Percentiles rank a stretch among this genome's conserved stretches.
Evolutionary conservation across 2,113 vertebrate species (phyloP).

Genomic region (Cyprinodon tularosa): DNA sequence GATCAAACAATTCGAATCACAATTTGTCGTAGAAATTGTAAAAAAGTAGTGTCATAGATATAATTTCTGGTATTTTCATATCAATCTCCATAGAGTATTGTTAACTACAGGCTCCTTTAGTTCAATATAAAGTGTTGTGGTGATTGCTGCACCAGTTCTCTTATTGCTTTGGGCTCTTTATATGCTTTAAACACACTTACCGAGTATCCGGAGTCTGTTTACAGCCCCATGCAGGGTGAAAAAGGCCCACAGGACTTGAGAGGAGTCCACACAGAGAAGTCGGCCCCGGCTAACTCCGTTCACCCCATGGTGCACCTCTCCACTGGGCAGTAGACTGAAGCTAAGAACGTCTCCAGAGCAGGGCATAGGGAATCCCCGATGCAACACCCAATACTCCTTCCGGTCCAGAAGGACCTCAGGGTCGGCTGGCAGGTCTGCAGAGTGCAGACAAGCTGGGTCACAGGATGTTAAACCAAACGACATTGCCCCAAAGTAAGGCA

Average conservation of each 20-base stretch:
- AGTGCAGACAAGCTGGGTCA: slow-evolving; percentile 90
- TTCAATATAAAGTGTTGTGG: not conserved
- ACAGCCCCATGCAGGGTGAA: slow-evolving; percentile 93
- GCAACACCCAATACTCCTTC: slow-evolving; percentile 98
- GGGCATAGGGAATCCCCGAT: slow-evolving; percentile 87
- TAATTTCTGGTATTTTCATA: too few species aligned
- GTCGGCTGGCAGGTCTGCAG: slow-evolving; percentile 91
- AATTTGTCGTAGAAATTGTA: too few species aligned
- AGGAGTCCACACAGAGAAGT: slow-evolving; percentile 94
- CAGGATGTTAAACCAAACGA: slow-evolving; percentile 96
- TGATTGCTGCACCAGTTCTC: not conserved
- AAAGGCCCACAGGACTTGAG: slow-evolving; percentile 95
- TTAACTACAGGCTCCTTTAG: not conserved
- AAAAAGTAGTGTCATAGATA: too few species aligned
- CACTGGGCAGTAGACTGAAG: slow-evolving; percentile 88
- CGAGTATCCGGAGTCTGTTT: slow-evolving; percentile 91
- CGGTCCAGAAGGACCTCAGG: slow-evolving; percentile 94
- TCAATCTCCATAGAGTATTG: too few species aligned
- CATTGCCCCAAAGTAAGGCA: slow-evolving; percentile 90
- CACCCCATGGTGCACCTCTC: slow-evolving; percentile 92
- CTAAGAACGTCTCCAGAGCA: slow-evolving; percentile 90
- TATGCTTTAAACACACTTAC: slow-evolving; percentile 63
- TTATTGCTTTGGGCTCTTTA: not conserved
- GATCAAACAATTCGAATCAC: too few species aligned
- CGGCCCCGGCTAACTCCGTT: slow-evolving; percentile 89